Evolutionary conservation across 2,888 invertebrate species (phyloP).

Genomic region (Acleris laterana): DNA sequence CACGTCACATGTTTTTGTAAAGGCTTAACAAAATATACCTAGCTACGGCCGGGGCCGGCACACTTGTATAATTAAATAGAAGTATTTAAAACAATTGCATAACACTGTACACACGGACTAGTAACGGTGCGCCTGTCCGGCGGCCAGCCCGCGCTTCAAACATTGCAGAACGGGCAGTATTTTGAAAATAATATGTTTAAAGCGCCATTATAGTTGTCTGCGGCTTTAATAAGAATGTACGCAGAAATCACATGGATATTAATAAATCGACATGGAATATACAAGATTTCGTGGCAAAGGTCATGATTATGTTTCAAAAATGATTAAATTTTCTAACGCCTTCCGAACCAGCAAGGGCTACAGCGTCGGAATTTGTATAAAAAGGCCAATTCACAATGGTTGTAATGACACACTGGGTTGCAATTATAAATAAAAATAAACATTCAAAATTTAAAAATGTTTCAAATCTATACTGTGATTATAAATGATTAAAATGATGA

Average conservation of each 20-base stretch:
- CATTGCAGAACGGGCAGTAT: neutral
- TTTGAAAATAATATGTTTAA: too few species aligned
- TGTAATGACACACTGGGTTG: neutral
- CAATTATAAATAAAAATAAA: neutral
- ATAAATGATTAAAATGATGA: too few species aligned
- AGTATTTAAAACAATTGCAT: constrained; percentile 71
- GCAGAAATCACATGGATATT: too few species aligned
- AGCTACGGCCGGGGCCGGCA: constrained; percentile 61
- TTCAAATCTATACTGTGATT: too few species aligned
- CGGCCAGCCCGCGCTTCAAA: neutral
- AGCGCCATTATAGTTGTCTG: too few species aligned
- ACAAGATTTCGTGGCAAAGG: too few species aligned
- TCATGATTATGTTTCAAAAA: too few species aligned
- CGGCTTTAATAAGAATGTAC: too few species aligned
- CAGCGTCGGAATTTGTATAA: neutral
- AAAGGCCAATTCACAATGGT: neutral
- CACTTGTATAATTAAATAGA: constrained; percentile 66
- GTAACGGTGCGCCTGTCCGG: constrained; percentile 50
- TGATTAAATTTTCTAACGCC: too few species aligned
- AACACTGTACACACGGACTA: constrained; percentile 77
- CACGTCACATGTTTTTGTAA: constrained; percentile 51
- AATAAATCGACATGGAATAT: too few species aligned
- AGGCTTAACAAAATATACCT: constrained; percentile 77
- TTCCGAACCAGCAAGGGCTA: neutral
- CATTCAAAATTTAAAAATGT: too few species aligned